A percentile compares a stretch with the other conserved stretches of the same genome.
Conservation (phyloP, 2,113 vertebrate genomes). For the Lampris incognitus region DNA sequence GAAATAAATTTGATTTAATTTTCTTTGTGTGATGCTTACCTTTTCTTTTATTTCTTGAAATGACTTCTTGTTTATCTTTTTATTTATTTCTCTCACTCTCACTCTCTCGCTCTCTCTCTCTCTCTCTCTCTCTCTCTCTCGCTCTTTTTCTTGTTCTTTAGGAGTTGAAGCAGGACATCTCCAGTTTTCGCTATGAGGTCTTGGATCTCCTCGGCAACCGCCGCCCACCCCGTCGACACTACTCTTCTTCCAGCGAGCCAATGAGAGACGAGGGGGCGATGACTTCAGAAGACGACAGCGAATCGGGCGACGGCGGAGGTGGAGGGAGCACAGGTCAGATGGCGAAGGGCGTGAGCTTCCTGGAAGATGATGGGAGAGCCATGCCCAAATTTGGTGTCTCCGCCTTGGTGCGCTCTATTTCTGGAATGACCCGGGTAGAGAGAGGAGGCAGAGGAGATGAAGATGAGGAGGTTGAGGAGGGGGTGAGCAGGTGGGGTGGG, state of each 20-base stretch:
- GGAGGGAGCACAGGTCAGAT: conserved; percentile 29
- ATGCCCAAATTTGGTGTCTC: conserved; percentile 84
- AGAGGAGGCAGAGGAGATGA: conserved; percentile 7
- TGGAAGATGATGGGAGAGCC: conserved; percentile 81
- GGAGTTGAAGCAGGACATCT: conserved; percentile 98
- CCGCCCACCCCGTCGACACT: conserved; percentile 90
- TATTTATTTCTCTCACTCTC: not conserved
- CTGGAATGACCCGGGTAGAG: conserved; percentile 77
- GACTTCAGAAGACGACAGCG: conserved; percentile 78
- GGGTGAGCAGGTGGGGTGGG: conserved; percentile 37
- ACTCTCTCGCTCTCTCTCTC: not conserved
- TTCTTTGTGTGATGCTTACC: too few species aligned
- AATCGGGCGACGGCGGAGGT: conserved; percentile 77
- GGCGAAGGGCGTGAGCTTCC: conserved; percentile 75
- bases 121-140: not conserved
- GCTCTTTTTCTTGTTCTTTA: conserved; percentile 58
- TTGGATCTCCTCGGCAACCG: conserved; percentile 94
- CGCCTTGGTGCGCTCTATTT: conserved; percentile 89
- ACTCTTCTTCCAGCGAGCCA: conserved; percentile 91
- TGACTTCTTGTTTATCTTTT: too few species aligned
- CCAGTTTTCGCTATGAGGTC: conserved; percentile 98
- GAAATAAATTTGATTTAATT: too few species aligned
- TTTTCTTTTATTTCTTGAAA: too few species aligned
- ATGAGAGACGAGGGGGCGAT: conserved; percentile 83
- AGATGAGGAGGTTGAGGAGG: conserved; percentile 51